Conservation (phyloP, 2,113 vertebrate genomes). For the Dissostichus mawsoni region DNA sequence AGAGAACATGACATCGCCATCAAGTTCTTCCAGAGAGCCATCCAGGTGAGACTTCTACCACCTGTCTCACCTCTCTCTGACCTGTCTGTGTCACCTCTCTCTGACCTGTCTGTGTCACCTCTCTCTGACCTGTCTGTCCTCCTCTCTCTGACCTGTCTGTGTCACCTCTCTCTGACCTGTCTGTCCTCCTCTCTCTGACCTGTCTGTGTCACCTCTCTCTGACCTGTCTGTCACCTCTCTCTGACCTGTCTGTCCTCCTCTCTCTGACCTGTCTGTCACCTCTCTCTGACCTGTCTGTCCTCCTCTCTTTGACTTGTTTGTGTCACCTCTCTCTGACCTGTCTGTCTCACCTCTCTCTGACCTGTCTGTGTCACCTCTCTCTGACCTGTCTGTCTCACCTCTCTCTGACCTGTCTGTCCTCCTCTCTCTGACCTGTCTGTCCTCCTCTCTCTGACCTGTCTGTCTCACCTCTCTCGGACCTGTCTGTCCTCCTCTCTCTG, state of each 20-base stretch:
- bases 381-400: not conserved
- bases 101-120: not conserved
- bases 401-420: not conserved
- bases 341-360: not conserved
- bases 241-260: not conserved
- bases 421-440: not conserved
- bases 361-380: not conserved
- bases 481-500: too few species aligned
- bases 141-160: not conserved
- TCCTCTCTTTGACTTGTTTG: not conserved
- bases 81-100: not conserved
- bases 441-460: not conserved
- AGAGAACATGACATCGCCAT: conserved; percentile 98
- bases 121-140: not conserved
- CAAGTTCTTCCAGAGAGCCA: conserved; percentile 99
- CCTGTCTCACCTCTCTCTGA: too few species aligned
- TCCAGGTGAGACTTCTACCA: conserved; percentile 82
- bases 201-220: not conserved
- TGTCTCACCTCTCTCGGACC: not conserved
- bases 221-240: not conserved
- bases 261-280: not conserved
- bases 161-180: too few species aligned
- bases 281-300: not conserved
- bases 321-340: not conserved
- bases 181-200: not conserved